Evolutionary conservation across 2,888 invertebrate genomes (phyloP).

Genomic region (Parelbella ahira): DNA sequence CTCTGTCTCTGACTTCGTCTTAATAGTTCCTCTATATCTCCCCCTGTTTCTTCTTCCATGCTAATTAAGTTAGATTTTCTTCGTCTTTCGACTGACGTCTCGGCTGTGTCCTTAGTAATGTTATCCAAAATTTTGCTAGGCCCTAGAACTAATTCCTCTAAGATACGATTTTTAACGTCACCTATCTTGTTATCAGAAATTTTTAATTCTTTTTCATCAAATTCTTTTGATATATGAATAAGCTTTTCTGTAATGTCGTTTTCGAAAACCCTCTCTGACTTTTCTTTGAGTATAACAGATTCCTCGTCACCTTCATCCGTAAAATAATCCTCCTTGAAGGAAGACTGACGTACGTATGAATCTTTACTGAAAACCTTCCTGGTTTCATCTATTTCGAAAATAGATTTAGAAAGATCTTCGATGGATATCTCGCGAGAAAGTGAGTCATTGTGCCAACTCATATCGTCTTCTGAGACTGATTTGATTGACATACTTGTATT

Average conservation of each 20-base stretch:
- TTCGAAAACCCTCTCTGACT: constrained; percentile 66
- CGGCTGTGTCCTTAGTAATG: constrained; percentile 64
- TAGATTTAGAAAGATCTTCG: constrained; percentile 78
- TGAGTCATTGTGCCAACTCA: constrained; percentile 75
- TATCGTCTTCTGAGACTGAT: constrained; percentile 83
- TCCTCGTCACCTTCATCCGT: constrained; percentile 67
- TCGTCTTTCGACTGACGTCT: constrained; percentile 61
- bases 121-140: constrained; percentile 55
- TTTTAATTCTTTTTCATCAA: constrained; percentile 61
- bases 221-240: constrained; percentile 69
- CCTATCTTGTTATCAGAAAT: constrained; percentile 53
- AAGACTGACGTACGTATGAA: constrained; percentile 65
- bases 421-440: constrained; percentile 80
- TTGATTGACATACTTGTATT: constrained; percentile 81
- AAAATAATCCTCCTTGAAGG: constrained; percentile 72
- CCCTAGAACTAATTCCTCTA: constrained; percentile 66
- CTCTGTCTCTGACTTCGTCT: constrained; percentile 84
- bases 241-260: constrained; percentile 73
- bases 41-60: constrained; percentile 78
- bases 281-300: constrained; percentile 60
- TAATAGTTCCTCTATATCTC: constrained; percentile 82
- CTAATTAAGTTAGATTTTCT: constrained; percentile 50
- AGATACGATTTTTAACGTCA: constrained; percentile 63
- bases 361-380: constrained; percentile 76
- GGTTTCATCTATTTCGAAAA: constrained; percentile 73